These are phyloP conservation scores for Polymixis flavicincta DNA, from an alignment of 2,888 invertebrate species.

Conservation along the genomic window DNA sequence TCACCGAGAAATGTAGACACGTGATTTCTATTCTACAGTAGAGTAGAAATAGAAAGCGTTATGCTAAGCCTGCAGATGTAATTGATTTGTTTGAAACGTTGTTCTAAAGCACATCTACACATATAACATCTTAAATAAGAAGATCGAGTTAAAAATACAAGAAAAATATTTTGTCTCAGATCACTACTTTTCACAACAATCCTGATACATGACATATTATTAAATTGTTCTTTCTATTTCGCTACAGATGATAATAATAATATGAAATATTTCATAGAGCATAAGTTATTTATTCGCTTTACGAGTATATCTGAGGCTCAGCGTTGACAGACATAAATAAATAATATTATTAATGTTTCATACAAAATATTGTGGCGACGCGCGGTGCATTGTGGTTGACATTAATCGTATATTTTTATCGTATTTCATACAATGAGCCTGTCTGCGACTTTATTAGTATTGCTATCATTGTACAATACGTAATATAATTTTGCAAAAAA, in stretches of 20 bases:
- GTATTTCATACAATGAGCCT: conserved; percentile 13
- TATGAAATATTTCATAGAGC: neutral
- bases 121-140: neutral
- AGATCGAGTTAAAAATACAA: neutral
- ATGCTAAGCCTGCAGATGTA: no score
- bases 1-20: no score
- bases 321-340: conserved; percentile 30
- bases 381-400: conserved; percentile 25
- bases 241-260: conserved; percentile 1
- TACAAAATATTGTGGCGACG: conserved; percentile 38
- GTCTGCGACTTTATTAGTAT: neutral
- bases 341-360: conserved; percentile 23
- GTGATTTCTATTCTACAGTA: no score
- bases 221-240: conserved; percentile 4
- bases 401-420: conserved; percentile 30
- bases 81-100: neutral
- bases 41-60: no score
- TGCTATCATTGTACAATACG: neutral
- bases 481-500: no score
- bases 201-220: neutral
- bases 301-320: conserved; percentile 7
- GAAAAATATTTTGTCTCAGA: neutral
- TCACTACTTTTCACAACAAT: neutral
- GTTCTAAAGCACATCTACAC: neutral
- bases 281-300: conserved; percentile 22